phyloP scores from a whole-genome alignment of 2,888 invertebrate genomes.

The Noctua pronuba region DNA sequence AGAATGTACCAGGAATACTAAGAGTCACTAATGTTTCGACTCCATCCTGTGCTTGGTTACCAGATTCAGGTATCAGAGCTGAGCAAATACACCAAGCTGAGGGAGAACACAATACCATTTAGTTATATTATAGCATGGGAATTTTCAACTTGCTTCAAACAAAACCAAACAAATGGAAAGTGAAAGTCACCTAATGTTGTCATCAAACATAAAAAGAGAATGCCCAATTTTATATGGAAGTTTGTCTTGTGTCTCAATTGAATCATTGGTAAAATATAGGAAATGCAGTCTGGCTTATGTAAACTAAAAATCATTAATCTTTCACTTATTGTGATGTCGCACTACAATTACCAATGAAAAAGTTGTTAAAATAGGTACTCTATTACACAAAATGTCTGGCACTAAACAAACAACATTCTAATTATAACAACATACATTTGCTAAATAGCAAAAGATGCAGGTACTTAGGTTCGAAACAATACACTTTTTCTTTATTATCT shows the following conservation, averaged over 20 bases:
- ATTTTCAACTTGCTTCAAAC: neutral
- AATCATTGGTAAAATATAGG: neutral
- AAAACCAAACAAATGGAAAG: neutral
- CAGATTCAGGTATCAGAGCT: neutral
- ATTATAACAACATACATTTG: too few relatives aligned
- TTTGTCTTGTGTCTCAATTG: neutral
- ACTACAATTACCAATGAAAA: too few relatives aligned
- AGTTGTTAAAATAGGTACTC: too few relatives aligned
- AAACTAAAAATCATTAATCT: too few relatives aligned
- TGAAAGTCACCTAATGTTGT: slow-evolving; percentile 5
- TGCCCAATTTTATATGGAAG: neutral
- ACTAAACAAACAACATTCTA: too few relatives aligned
- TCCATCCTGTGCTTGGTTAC: slow-evolving; percentile 6
- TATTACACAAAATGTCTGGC: too few relatives aligned
- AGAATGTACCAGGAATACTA: neutral
- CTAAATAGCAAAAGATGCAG: too few relatives aligned
- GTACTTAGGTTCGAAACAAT: neutral
- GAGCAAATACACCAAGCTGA: neutral
- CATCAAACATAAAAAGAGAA: neutral
- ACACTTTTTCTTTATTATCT: neutral
- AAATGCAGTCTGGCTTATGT: neutral
- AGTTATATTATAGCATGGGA: too few relatives aligned
- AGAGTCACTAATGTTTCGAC: slow-evolving; percentile 8
- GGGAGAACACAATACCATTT: too few relatives aligned
- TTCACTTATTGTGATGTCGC: too few relatives aligned